A percentile compares a stretch with the other conserved stretches of the same genome.
These are phyloP conservation scores for Hippocampus kuda DNA, from an alignment of 2,797 vertebrate species.

Conservation along the genomic window DNA sequence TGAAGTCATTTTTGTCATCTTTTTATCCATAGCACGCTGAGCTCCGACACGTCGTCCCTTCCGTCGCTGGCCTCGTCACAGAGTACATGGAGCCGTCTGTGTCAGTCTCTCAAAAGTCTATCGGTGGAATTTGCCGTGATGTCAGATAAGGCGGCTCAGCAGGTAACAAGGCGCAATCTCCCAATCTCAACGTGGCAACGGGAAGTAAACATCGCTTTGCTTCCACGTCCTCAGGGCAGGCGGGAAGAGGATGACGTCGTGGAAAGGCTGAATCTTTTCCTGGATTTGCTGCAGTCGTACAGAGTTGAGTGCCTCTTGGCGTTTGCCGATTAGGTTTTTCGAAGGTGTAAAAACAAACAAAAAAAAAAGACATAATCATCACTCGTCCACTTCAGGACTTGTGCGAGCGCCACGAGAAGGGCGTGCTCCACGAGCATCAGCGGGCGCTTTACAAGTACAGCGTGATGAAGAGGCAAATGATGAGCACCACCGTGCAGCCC, in stretches of 20 bases:
- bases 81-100: conserved; percentile 80
- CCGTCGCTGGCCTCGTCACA: conserved; percentile 78
- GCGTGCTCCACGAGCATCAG: conserved; percentile 91
- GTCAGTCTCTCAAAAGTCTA: conserved; percentile 84
- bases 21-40: conserved; percentile 69
- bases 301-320: conserved; percentile 69
- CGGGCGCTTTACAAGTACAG: conserved; percentile 87
- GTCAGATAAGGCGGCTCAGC: conserved; percentile 88
- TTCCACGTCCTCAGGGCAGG: conserved; percentile 70
- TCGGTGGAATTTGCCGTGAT: conserved; percentile 87
- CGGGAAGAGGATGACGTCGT: conserved; percentile 94
- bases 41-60: conserved; percentile 79
- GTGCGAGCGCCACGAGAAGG: conserved; percentile 95
- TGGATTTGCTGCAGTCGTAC: conserved; percentile 95
- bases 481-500: conserved; percentile 79
- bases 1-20: not conserved
- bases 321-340: not conserved
- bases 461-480: conserved; percentile 92
- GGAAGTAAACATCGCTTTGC: conserved; percentile 6
- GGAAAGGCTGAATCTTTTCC: conserved; percentile 91
- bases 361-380: not conserved
- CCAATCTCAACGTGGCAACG: not conserved
- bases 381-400: conserved; percentile 69
- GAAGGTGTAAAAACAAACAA: too few relatives aligned
- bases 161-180: conserved; percentile 64